These are phyloP conservation scores for Ditylenchus dipsaci DNA, from an alignment of 1,140 invertebrate genomes.

Conservation along the genomic window DNA sequence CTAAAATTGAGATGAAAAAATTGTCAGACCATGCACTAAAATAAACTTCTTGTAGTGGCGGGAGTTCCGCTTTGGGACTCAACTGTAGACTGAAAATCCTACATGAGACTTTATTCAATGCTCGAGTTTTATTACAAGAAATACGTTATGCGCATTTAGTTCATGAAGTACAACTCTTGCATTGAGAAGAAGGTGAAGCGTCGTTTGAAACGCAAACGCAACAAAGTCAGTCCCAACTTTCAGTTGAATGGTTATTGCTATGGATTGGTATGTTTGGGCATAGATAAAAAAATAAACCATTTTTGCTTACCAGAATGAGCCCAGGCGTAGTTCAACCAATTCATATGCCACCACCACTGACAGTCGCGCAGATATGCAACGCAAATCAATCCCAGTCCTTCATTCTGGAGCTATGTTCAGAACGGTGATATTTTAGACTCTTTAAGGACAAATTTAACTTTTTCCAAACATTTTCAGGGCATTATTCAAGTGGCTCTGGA, in stretches of 20 bases:
- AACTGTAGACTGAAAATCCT: too few species aligned
- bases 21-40: too few species aligned
- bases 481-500: background rate
- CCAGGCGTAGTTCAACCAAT: background rate
- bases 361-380: background rate
- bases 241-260: background rate
- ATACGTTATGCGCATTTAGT: too few species aligned
- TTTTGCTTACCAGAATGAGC: background rate
- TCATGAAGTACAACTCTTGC: conserved; percentile 54
- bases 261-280: background rate
- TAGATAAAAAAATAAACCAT: background rate
- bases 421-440: background rate
- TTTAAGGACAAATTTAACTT: background rate
- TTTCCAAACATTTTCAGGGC: background rate
- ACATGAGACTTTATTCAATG: conserved; percentile 43
- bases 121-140: too few species aligned
- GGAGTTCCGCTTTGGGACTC: too few species aligned
- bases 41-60: too few species aligned
- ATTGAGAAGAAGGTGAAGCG: conserved; percentile 42
- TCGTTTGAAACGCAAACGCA: background rate
- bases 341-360: background rate
- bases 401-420: background rate
- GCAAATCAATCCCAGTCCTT: background rate
- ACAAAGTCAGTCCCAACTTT: background rate
- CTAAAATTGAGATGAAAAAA: too few species aligned